Evolutionary conservation across 1,140 invertebrate species (phyloP).

Genomic region (Heliconius eleuchia): DNA sequence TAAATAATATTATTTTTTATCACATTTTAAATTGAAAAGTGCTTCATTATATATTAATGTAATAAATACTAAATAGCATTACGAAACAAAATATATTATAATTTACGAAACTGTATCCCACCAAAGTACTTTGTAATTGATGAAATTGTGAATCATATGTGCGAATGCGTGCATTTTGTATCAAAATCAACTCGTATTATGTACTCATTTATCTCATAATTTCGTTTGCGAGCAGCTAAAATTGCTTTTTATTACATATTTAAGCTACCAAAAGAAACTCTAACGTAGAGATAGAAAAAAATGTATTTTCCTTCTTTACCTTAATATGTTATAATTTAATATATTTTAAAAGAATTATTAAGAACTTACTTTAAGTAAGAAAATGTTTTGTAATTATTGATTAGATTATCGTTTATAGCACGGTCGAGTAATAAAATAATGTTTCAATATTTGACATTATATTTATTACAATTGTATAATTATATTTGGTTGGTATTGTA

Average conservation of each 20-base stretch:
- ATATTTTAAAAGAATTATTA: neutral
- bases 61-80: neutral
- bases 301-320: neutral
- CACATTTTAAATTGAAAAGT: neutral
- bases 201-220: slow-evolving; percentile 64
- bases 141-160: slow-evolving; percentile 36
- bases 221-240: slow-evolving; percentile 50
- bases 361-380: neutral
- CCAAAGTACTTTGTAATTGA: slow-evolving; percentile 23
- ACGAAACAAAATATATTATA: neutral
- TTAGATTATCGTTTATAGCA: neutral
- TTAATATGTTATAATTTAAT: neutral
- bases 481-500: too few relatives aligned
- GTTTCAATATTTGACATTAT: too few relatives aligned
- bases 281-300: neutral
- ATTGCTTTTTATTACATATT: slow-evolving; percentile 44
- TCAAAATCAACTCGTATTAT: slow-evolving; percentile 62
- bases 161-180: slow-evolving; percentile 52
- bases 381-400: neutral
- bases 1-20: neutral
- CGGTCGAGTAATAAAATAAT: too few relatives aligned
- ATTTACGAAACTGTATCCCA: slow-evolving; percentile 2
- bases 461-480: too few relatives aligned
- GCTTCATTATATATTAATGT: neutral
- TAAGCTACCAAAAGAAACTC: slow-evolving; percentile 10